Evolutionary conservation across 92 coral and sea anemone genomes (phyloP), one percentile per base, ranked within the genome.

Genomic region (Phenganax marumi): DNA sequence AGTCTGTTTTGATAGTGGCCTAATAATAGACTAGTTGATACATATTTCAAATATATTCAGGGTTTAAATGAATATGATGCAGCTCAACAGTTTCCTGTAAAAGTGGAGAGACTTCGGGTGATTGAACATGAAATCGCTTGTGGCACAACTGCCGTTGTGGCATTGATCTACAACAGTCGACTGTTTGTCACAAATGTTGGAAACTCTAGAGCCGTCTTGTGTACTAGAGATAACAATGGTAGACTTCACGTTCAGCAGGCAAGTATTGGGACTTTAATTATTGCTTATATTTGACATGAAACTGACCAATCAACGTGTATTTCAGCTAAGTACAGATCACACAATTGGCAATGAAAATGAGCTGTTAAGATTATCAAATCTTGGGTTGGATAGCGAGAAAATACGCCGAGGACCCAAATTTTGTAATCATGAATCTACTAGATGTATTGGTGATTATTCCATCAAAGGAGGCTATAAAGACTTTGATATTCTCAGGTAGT

Each of bases 401-500:
- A 95, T 95, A 48, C 90, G 86, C 51, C 75, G 93, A 68, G 93
- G 91, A 55, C 90, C 54, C 14, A 86, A 93, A 73, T 88, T 95
- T 73, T 94, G 97, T 23, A 90, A 90, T 85, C 98, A 95, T 75
- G 97, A 92, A 78, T 90, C 90, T 81, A 95, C 98, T 56, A 84
- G 98, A 61, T 89, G 93, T 55, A 95, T 95, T 68, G 98, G 98
- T 23, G 98, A 95, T 73, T 95, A 95, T 66, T 87, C 95, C 52
- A 97, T 95, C 17, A 95, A 95, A 80, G 98, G 98, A 52, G 98
- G 98, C 51, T 95, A 95, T 77, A 95, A 95, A 85, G 98, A 95
- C 55, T 95, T 92, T 82, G 98, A 95, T 72, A 90, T 95, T 19
- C 80, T 95, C n/a, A 92, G 97, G 98, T 95, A 68, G 75, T 12